Conservation (phyloP, 2,797 vertebrate species). For the Denticeps clupeoides region DNA sequence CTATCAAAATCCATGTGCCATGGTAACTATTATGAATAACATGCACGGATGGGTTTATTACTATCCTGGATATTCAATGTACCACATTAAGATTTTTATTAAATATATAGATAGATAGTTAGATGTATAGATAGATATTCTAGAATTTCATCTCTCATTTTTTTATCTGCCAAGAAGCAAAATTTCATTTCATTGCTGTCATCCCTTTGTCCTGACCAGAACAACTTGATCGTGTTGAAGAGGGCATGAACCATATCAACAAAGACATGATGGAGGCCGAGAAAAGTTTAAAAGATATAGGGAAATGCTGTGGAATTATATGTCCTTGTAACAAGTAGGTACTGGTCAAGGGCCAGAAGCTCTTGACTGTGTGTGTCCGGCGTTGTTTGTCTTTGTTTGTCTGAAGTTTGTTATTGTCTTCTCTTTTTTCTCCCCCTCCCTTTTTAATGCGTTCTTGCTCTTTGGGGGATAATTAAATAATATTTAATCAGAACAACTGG, state of each 20-base stretch:
- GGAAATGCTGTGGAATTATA: conserved; percentile 99
- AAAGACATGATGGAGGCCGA: conserved; percentile 99
- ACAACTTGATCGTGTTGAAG: conserved; percentile 98
- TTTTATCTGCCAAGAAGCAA: conserved; percentile 63
- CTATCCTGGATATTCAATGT: too few species aligned
- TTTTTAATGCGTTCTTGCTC: conserved; percentile 61
- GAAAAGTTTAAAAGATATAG: conserved; percentile 99
- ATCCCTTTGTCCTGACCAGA: conserved; percentile 99
- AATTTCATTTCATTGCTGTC: conserved; percentile 90
- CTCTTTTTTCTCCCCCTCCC: conserved; percentile 48
- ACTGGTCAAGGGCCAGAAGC: conserved; percentile 71
- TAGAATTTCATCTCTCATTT: conserved; percentile 43
- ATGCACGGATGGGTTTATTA: too few species aligned
- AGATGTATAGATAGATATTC: conserved; percentile 4
- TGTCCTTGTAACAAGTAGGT: conserved; percentile 99
- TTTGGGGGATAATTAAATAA: conserved; percentile 50
- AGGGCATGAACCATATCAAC: conserved; percentile 99
- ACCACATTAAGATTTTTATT: too few species aligned
- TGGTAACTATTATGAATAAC: too few species aligned
- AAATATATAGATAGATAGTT: conserved; percentile 1
- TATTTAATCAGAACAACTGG: conserved; percentile 94
- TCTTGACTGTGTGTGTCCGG: conserved; percentile 84
- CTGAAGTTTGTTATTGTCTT: conserved; percentile 84
- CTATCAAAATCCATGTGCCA: too few species aligned
- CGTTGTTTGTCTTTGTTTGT: conserved; percentile 79